phyloP scores from a whole-genome alignment of 2,113 vertebrate species.

The Oenanthe melanoleuca region DNA sequence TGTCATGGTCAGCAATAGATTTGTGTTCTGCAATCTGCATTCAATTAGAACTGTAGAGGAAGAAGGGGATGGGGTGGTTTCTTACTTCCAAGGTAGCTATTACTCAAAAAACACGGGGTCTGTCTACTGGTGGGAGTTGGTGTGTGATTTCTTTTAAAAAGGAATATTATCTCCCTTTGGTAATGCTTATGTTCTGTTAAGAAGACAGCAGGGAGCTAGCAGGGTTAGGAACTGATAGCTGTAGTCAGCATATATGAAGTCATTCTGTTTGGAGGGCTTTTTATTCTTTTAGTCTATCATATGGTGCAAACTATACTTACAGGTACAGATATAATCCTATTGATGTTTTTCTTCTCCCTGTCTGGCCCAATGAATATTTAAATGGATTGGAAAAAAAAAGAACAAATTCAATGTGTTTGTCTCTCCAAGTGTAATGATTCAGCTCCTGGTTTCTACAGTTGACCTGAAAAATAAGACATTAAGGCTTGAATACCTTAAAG shows the following conservation, averaged over 20 bases:
- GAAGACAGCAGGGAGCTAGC: not conserved
- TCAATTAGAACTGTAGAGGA: not conserved
- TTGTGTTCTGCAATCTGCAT: not conserved
- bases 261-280: not conserved
- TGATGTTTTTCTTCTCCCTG: not conserved
- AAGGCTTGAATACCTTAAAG: not conserved
- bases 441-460: not conserved
- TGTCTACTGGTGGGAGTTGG: not conserved
- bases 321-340: not conserved
- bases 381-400: not conserved
- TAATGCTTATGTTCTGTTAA: not conserved
- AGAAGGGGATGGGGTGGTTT: not conserved
- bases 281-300: not conserved
- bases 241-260: not conserved
- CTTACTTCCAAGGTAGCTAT: not conserved
- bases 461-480: not conserved
- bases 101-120: not conserved
- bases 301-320: not conserved
- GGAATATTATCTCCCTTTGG: not conserved
- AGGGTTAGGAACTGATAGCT: not conserved
- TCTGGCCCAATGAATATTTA: not conserved
- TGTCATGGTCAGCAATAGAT: not conserved
- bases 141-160: not conserved
- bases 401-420: not conserved
- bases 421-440: not conserved